Evolutionary conservation across 2,888 invertebrate genomes (phyloP), one percentile per base, ranked within the genome.

Genomic region (Thereva unica): DNA sequence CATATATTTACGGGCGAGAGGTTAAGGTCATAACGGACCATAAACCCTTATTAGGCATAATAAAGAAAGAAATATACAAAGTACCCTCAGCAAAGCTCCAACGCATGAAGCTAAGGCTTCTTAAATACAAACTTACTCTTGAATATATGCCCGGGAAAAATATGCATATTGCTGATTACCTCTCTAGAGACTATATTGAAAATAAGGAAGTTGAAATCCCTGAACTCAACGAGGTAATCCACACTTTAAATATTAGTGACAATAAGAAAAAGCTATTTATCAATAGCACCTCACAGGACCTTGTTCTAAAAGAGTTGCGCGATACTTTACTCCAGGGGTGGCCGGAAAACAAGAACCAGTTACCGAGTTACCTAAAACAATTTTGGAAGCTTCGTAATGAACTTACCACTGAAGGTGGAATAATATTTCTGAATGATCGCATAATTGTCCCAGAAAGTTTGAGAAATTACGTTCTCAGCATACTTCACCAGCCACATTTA

Each of bases 111-210:
- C 10, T 71, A 35, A 41, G 69, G 7, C 52, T 69, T 44, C 70
- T 69, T 38, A 55, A 49, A n/a, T 71, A 70, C 49, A 67, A 70
- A 44, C 53, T 71, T 34, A 35, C 7, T 4, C 64, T 71, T 6
- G 34, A 63, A 23, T 72, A 71, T 55, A 69, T 67, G 23, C 71
- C 70, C 6, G 70, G 70, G 5, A 70, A 67, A 35, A 45, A 67
- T n/a, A 40, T 72, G n/a, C 70, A 56, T 47, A 68, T 70, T 3
- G 70, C 71, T 7, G 71, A 70, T 87, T 88, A 12, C 78, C 81
- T 63, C 76, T 76, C 71, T 82, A 83, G 63, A 86, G 87, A 72
- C 57, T 35, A 63, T 49, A 34, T 45, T 50, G 55, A 59, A 23
- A 6, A 57, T 9, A 40, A 38, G 3, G 4, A 40, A 44, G 9